These are phyloP conservation scores for Orthosia incerta DNA, from an alignment of 2,888 invertebrate species.

Conservation along the genomic window DNA sequence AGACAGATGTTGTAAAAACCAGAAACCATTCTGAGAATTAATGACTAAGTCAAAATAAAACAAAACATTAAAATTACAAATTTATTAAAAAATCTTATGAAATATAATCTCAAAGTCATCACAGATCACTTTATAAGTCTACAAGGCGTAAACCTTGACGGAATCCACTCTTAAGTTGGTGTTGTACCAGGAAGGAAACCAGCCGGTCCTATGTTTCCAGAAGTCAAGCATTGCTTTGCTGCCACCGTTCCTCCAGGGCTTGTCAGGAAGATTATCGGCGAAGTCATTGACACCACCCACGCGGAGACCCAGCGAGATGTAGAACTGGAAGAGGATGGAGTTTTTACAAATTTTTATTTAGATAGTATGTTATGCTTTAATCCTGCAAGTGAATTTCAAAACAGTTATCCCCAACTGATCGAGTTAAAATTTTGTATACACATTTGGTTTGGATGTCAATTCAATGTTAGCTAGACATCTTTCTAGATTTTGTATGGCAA, in stretches of 20 bases:
- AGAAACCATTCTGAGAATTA: not conserved
- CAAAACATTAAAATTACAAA: not conserved
- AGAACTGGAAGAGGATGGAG: slow-evolving; percentile 90
- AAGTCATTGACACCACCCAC: slow-evolving; percentile 95
- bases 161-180: slow-evolving; percentile 91
- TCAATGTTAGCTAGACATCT: too few species aligned
- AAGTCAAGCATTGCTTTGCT: slow-evolving; percentile 92
- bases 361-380: too few species aligned
- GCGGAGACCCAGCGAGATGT: slow-evolving; percentile 94
- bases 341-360: too few species aligned
- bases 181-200: slow-evolving; percentile 92
- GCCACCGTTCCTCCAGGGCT: slow-evolving; percentile 94
- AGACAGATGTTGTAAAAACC: not conserved
- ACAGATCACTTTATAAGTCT: slow-evolving; percentile 31
- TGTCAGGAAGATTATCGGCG: slow-evolving; percentile 90
- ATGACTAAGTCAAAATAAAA: not conserved
- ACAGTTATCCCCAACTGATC: too few species aligned
- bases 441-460: too few species aligned
- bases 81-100: slow-evolving; percentile 27
- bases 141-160: slow-evolving; percentile 90
- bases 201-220: slow-evolving; percentile 91
- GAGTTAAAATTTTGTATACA: too few species aligned
- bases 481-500: too few species aligned
- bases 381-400: too few species aligned
- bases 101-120: slow-evolving; percentile 54